Percentiles rank a stretch among this genome's conserved stretches.
Conservation (phyloP, 2,888 invertebrate species). For the Trissolcus brochymenae region DNA sequence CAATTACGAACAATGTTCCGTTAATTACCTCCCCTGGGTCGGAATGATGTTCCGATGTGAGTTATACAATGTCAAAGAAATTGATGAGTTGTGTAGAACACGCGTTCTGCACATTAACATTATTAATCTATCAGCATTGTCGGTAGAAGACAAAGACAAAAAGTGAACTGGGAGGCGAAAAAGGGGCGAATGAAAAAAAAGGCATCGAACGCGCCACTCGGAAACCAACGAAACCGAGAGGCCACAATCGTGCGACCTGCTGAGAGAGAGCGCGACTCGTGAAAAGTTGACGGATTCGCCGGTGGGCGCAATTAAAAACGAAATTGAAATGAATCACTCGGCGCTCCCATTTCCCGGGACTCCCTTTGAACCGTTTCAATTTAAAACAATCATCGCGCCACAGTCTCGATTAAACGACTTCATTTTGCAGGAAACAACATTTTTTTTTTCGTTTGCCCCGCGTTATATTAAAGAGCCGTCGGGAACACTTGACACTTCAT, state of each 20-base stretch:
- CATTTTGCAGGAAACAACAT: neutral
- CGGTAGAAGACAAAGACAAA: conserved; percentile 28
- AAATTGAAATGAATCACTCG: conserved; percentile 54
- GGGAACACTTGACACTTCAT: too few relatives aligned
- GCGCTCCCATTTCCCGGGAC: conserved; percentile 15
- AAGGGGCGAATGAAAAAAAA: conserved; percentile 22
- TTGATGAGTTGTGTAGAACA: conserved; percentile 26
- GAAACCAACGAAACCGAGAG: conserved; percentile 45
- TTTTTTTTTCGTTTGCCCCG: too few relatives aligned
- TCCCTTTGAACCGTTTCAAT: conserved; percentile 14
- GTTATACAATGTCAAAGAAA: conserved; percentile 14
- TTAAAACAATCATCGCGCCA: conserved; percentile 4
- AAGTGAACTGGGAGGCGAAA: conserved; percentile 15
- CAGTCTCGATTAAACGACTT: conserved; percentile 3
- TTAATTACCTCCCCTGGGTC: too few relatives aligned
- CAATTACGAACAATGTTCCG: too few relatives aligned
- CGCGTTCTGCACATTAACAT: conserved; percentile 28
- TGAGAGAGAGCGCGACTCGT: conserved; percentile 39
- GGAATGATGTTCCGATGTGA: too few relatives aligned
- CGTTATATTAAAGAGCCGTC: too few relatives aligned
- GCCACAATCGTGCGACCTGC: conserved; percentile 40
- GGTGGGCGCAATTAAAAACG: conserved; percentile 53
- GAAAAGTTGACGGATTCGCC: conserved; percentile 49
- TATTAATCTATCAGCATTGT: conserved; percentile 40
- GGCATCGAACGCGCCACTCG: neutral